These are phyloP conservation scores for Drusus annulatus DNA, from an alignment of 1,140 invertebrate genomes.

Conservation along the genomic window DNA sequence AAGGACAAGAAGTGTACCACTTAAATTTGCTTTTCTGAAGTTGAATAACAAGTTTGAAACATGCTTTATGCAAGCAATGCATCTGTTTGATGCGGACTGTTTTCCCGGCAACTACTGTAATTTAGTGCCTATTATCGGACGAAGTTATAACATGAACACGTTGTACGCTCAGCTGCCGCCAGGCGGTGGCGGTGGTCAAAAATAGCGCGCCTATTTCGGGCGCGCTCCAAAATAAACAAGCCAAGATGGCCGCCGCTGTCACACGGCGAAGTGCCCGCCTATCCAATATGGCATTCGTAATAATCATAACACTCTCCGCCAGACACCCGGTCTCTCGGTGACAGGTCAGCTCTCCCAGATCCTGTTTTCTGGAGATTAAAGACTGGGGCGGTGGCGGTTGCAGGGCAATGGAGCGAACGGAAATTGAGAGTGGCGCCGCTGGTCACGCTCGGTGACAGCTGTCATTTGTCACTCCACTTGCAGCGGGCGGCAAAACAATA, in stretches of 20 bases:
- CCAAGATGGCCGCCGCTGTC: slow-evolving; percentile 26
- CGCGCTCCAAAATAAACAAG: slow-evolving; percentile 35
- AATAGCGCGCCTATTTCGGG: slow-evolving; percentile 23
- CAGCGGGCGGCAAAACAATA: too few relatives aligned
- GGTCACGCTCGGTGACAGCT: too few relatives aligned
- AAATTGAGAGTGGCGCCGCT: neutral
- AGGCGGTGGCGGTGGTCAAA: neutral
- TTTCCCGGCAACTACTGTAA: too few relatives aligned
- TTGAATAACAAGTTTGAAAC: too few relatives aligned
- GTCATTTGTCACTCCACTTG: too few relatives aligned
- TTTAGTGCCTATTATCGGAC: neutral
- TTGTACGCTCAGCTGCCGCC: slow-evolving; percentile 14
- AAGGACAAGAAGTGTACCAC: too few relatives aligned
- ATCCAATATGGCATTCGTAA: slow-evolving; percentile 3
- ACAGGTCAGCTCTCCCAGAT: neutral
- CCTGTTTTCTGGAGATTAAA: neutral
- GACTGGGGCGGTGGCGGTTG: neutral
- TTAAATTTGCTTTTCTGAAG: too few relatives aligned
- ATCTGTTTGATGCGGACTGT: too few relatives aligned
- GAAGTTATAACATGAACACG: neutral
- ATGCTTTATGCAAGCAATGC: too few relatives aligned
- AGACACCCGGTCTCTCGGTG: neutral
- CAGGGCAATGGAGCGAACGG: neutral
- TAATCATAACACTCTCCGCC: neutral
- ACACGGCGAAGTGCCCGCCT: slow-evolving; percentile 11